Evolutionary conservation across 2,797 vertebrate species (phyloP).

Genomic region (Argentina silus): DNA sequence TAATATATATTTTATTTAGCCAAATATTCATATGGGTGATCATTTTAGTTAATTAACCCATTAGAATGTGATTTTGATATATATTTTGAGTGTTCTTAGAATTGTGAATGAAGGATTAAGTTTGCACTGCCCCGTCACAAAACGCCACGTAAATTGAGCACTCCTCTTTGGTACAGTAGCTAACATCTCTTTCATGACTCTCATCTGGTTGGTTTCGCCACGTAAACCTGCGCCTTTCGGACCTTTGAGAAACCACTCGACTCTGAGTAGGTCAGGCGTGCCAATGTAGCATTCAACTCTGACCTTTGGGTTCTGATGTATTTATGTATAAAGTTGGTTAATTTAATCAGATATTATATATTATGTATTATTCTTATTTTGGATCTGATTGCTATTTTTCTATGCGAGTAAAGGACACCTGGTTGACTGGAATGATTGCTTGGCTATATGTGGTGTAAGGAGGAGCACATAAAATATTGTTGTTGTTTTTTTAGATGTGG

Average conservation of each 20-base stretch:
- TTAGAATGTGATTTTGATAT: conserved; percentile 54
- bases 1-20: conserved; percentile 37
- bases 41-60: conserved; percentile 8
- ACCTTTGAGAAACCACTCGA: conserved; percentile 63
- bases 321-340: conserved; percentile 79
- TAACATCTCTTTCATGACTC: conserved; percentile 31
- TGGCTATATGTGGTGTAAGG: conserved; percentile 34
- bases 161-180: conserved; percentile 35
- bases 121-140: conserved; percentile 71
- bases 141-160: conserved; percentile 51
- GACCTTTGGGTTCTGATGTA: conserved; percentile 64
- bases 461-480: conserved; percentile 42
- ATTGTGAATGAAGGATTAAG: conserved; percentile 61
- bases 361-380: conserved; percentile 72
- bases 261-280: conserved; percentile 57
- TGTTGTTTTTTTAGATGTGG: conserved; percentile 3
- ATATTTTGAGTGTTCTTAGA: conserved; percentile 9
- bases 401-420: conserved; percentile 71
- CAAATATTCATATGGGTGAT: conserved; percentile 49
- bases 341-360: conserved; percentile 81
- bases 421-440: conserved; percentile 74
- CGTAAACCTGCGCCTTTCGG: conserved; percentile 33
- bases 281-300: conserved; percentile 74
- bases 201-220: conserved; percentile 16
- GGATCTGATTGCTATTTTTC: conserved; percentile 74